These are phyloP conservation scores for Leptopilina clavipes DNA, from an alignment of 1,140 invertebrate species.

Conservation along the genomic window DNA sequence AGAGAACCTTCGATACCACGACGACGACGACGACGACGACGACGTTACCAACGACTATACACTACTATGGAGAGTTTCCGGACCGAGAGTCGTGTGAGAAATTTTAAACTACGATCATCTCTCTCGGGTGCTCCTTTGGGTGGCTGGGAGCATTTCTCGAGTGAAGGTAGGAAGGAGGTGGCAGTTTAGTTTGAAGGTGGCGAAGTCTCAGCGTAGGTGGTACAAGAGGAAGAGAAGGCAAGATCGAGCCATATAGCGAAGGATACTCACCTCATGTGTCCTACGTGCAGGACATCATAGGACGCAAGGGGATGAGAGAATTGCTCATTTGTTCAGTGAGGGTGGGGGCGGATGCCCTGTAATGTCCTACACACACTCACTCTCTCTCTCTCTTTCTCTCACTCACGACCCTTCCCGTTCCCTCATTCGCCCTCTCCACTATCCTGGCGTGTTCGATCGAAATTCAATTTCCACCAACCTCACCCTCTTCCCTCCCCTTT, in stretches of 20 bases:
- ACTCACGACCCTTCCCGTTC: conserved; percentile 42
- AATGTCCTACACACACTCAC: conserved; percentile 59
- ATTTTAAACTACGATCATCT: conserved; percentile 62
- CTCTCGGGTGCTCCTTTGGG: conserved; percentile 35
- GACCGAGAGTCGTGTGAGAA: conserved; percentile 57
- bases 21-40: conserved; percentile 43
- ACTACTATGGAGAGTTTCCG: conserved; percentile 50
- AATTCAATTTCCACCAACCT: conserved; percentile 72
- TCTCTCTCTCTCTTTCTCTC: conserved; percentile 40
- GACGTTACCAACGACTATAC: conserved; percentile 44
- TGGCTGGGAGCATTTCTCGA: conserved; percentile 51
- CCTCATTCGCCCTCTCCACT: conserved; percentile 42
- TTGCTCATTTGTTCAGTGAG: conserved; percentile 70
- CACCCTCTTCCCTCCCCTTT: conserved; percentile 58
- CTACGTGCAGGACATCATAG: conserved; percentile 64
- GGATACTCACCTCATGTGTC: conserved; percentile 58
- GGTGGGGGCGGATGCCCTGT: conserved; percentile 63
- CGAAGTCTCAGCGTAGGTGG: conserved; percentile 57
- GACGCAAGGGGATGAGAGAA: conserved; percentile 62
- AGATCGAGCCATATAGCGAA: conserved; percentile 48
- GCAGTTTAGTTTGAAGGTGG: conserved; percentile 57
- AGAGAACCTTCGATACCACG: conserved; percentile 47
- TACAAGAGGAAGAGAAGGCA: conserved; percentile 45
- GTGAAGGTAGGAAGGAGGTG: conserved; percentile 52
- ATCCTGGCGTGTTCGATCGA: conserved; percentile 71